Evolutionary conservation across 1,140 invertebrate species (phyloP).

Genomic region (Amyelois transitella): DNA sequence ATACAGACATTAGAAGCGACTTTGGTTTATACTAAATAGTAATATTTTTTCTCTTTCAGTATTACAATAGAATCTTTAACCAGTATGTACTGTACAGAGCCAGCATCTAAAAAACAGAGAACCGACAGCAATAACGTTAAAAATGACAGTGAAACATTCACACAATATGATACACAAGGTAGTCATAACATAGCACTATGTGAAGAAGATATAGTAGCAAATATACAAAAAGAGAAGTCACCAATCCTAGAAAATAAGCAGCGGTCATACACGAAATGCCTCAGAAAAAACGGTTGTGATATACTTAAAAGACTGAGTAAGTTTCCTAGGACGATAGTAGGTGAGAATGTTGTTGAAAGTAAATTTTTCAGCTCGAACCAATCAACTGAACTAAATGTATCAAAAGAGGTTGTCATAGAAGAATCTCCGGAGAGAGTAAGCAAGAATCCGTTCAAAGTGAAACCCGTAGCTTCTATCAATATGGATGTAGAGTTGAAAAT

Average conservation of each 20-base stretch:
- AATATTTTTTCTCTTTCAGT: constrained; percentile 30
- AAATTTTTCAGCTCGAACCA: constrained; percentile 51
- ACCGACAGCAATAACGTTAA: constrained; percentile 17
- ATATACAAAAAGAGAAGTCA: constrained; percentile 40
- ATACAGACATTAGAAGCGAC: too few relatives aligned
- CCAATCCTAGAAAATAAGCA: constrained; percentile 64
- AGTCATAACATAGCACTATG: constrained; percentile 23
- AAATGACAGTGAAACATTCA: constrained; percentile 17
- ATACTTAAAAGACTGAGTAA: constrained; percentile 55
- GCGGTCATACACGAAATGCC: constrained; percentile 48
- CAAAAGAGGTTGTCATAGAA: constrained; percentile 25
- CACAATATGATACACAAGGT: constrained; percentile 20
- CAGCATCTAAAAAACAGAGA: constrained; percentile 49
- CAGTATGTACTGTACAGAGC: constrained; percentile 64
- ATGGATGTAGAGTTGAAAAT: constrained; percentile 6
- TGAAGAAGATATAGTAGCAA: constrained; percentile 18
- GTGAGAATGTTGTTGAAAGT: constrained; percentile 59
- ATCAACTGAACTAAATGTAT: not conserved
- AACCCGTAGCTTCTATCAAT: constrained; percentile 3
- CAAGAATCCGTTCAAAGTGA: constrained; percentile 14
- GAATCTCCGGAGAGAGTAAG: constrained; percentile 35
- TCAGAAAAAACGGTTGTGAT: constrained; percentile 36
- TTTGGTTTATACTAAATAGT: too few relatives aligned
- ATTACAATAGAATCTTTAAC: constrained; percentile 63
- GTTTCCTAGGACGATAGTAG: constrained; percentile 61